phyloP scores from a whole-genome alignment of 2,797 vertebrate genomes.

The Champsocephalus gunnari region DNA sequence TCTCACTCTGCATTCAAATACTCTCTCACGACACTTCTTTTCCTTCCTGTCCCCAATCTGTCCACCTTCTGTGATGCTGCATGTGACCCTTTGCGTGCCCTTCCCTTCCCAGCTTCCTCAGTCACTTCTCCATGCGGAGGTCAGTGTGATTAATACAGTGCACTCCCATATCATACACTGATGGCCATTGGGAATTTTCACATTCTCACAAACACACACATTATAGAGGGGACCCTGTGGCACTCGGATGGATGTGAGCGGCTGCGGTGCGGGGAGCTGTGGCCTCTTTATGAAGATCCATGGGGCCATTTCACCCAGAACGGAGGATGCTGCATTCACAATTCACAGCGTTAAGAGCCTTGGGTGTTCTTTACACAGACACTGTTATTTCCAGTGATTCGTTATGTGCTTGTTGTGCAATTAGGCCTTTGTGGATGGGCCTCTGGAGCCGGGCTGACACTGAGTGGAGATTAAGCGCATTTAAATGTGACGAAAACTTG shows the following conservation, averaged over 20 bases:
- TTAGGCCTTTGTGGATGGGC: slow-evolving; percentile 54
- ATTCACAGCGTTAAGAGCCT: slow-evolving; percentile 30
- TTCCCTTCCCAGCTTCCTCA: slow-evolving; percentile 4
- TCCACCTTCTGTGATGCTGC: slow-evolving; percentile 17
- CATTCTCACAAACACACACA: slow-evolving; percentile 19
- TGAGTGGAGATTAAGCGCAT: slow-evolving; percentile 62
- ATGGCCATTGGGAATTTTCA: slow-evolving; percentile 15
- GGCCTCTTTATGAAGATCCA: slow-evolving; percentile 68
- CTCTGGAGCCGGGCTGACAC: slow-evolving; percentile 58
- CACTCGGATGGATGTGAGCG: slow-evolving; percentile 59
- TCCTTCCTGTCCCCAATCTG: slow-evolving; percentile 8
- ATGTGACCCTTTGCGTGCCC: slow-evolving; percentile 35
- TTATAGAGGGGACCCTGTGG: slow-evolving; percentile 8
- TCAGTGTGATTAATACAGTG: slow-evolving; percentile 28
- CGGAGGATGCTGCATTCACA: slow-evolving; percentile 43
- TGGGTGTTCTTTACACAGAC: slow-evolving; percentile 44
- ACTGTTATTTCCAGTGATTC: slow-evolving; percentile 48
- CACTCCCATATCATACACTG: slow-evolving; percentile 26
- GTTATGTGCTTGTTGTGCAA: slow-evolving; percentile 59
- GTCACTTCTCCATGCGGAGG: slow-evolving; percentile 31
- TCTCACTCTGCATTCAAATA: neutral
- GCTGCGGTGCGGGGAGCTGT: slow-evolving; percentile 36
- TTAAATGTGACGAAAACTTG: slow-evolving; percentile 68
- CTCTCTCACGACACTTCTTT: neutral
- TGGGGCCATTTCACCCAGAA: slow-evolving; percentile 52